Evolutionary conservation across 1,140 invertebrate species (phyloP).

Genomic region (Halesus radiatus): DNA sequence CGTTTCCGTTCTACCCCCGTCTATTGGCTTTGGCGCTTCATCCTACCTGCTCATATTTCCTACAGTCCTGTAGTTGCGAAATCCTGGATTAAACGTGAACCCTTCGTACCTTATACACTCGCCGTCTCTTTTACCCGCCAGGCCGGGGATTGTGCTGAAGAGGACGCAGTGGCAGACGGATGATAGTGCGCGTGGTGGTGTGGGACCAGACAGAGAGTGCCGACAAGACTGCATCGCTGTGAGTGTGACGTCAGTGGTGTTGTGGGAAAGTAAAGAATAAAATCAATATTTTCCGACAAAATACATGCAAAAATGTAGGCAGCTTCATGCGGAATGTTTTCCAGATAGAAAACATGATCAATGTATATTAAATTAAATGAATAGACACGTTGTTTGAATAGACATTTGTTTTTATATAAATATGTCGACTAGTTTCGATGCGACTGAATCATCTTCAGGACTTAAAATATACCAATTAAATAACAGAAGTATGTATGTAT

Average conservation of each 20-base stretch:
- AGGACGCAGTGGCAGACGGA: slow-evolving; percentile 5
- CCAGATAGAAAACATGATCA: too few relatives aligned
- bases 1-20: not conserved
- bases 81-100: slow-evolving; percentile 19
- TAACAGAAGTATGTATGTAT: too few relatives aligned
- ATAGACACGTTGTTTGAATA: too few relatives aligned
- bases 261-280: not conserved
- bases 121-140: not conserved
- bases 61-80: slow-evolving; percentile 15
- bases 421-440: too few relatives aligned
- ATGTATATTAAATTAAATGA: too few relatives aligned
- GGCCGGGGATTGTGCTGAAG: not conserved
- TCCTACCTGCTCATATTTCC: slow-evolving; percentile 19
- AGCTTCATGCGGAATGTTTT: too few relatives aligned
- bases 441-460: too few relatives aligned
- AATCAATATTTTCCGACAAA: not conserved
- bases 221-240: slow-evolving; percentile 15
- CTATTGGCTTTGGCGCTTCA: not conserved
- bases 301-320: too few relatives aligned
- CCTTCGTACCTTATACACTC: not conserved
- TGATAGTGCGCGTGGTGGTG: not conserved
- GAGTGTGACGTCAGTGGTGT: slow-evolving; percentile 14
- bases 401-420: too few relatives aligned
- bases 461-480: too few relatives aligned
- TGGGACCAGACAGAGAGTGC: not conserved